Conservation (phyloP, 2,888 invertebrate species). For the Lepidochrysops patricia region DNA sequence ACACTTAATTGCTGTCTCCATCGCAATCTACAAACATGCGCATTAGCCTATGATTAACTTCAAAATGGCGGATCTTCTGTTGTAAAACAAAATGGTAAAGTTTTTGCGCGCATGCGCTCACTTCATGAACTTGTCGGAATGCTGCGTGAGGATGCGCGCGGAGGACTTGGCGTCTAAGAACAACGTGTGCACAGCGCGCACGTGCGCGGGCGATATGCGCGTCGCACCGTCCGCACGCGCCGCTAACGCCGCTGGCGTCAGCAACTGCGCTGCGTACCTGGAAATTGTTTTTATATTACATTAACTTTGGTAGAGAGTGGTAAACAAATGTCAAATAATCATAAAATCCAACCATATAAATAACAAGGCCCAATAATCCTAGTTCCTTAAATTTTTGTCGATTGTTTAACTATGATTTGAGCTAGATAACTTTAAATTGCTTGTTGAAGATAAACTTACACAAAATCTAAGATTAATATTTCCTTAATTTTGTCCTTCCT, state of each 20-base stretch:
- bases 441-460: no score
- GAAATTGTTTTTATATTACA: neutral
- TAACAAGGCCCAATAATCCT: no score
- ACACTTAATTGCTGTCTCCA: neutral
- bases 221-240: constrained; percentile 91
- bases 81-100: no score
- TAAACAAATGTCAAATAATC: no score
- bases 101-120: constrained; percentile 59
- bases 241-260: constrained; percentile 92
- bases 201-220: constrained; percentile 85
- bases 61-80: neutral
- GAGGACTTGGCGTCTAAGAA: constrained; percentile 98
- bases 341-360: no score
- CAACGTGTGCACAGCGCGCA: constrained; percentile 87
- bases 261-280: constrained; percentile 91
- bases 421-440: no score
- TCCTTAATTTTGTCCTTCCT: no score
- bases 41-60: neutral
- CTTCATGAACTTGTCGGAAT: constrained; percentile 94
- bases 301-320: no score
- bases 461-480: no score
- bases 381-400: no score
- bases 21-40: neutral
- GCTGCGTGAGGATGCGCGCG: constrained; percentile 90
- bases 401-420: no score